phyloP scores from a whole-genome alignment of 2,113 vertebrate genomes.

The Rhegmatorhina hoffmannsi region DNA sequence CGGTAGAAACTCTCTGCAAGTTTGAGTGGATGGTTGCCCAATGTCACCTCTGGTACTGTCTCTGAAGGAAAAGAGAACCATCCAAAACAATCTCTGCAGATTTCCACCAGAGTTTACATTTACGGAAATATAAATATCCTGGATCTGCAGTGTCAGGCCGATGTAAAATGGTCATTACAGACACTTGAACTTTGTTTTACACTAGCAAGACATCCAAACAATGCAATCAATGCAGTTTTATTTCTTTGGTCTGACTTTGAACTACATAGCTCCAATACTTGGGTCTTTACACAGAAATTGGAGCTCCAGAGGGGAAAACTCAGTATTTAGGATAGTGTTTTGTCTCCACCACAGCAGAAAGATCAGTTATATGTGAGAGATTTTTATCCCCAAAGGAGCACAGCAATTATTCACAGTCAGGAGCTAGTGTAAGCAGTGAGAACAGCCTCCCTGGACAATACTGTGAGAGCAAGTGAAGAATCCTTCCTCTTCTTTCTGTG shows the following conservation, averaged over 20 bases:
- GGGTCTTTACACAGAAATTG: neutral
- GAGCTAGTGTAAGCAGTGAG: neutral
- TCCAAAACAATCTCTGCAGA: neutral
- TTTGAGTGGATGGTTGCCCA: neutral
- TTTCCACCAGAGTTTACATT: neutral
- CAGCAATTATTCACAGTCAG: neutral
- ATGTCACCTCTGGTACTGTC: neutral
- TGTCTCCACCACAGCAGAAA: neutral
- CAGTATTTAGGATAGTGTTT: neutral
- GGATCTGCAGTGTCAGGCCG: neutral
- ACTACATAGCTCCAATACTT: neutral
- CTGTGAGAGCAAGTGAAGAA: neutral
- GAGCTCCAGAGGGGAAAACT: neutral
- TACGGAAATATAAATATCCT: neutral
- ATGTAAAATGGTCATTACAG: neutral
- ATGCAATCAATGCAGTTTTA: neutral
- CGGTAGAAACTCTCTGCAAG: neutral
- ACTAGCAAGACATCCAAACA: neutral
- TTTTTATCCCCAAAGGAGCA: neutral
- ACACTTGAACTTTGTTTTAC: neutral
- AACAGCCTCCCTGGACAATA: neutral
- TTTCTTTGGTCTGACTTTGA: constrained; percentile 19
- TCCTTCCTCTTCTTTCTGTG: neutral
- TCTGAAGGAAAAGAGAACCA: neutral
- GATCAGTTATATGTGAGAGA: neutral